phyloP scores from a whole-genome alignment of 2,113 vertebrate genomes.

The Ammodytes dubius region DNA sequence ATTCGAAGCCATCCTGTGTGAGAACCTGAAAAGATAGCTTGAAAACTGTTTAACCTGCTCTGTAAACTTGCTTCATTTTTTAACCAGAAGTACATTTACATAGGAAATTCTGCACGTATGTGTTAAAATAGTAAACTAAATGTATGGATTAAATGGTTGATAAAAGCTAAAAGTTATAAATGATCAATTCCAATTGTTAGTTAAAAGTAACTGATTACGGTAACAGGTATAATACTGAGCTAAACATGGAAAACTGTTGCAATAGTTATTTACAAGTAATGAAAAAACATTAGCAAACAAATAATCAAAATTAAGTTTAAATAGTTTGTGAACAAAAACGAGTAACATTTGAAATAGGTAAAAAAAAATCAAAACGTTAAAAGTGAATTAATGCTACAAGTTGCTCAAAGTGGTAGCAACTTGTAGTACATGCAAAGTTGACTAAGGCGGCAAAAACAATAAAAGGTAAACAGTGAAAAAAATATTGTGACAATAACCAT shows the following conservation, averaged over 20 bases:
- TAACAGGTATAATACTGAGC: no score
- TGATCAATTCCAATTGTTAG: neutral
- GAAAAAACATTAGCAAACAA: neutral
- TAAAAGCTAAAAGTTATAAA: neutral
- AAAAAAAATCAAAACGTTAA: neutral
- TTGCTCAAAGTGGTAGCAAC: neutral
- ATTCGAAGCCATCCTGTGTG: conserved; percentile 14
- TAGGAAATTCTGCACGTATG: no score
- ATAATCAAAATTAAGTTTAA: neutral
- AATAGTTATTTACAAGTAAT: neutral
- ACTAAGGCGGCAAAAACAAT: neutral
- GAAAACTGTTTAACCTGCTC: neutral
- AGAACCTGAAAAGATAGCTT: neutral
- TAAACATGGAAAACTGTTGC: neutral
- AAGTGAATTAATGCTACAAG: neutral
- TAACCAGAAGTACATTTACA: neutral
- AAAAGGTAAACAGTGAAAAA: neutral
- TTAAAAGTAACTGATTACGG: neutral
- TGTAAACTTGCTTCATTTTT: neutral
- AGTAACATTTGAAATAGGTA: neutral
- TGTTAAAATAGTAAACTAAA: neutral
- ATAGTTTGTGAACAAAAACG: neutral
- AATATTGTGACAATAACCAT: neutral
- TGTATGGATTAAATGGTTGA: neutral
- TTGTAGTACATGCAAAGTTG: neutral